Evolutionary conservation across 92 coral and sea anemone species (phyloP), one percentile per base, ranked within the genome.

Genomic region (Phenganax stokvisi): DNA sequence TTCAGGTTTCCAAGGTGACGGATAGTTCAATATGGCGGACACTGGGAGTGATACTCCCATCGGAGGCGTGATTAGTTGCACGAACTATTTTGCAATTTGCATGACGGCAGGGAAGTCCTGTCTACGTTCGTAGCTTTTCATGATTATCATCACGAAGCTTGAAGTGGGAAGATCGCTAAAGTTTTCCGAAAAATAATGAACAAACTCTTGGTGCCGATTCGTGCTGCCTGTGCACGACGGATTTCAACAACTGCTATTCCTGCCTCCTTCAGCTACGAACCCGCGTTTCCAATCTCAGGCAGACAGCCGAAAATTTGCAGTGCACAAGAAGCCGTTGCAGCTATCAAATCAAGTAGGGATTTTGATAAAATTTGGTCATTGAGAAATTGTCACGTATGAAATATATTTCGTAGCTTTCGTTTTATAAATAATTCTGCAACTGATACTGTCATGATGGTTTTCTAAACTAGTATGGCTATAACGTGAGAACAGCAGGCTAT

Each of bases 231-330:
- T 9, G 27, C 64, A 57, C 37, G 52, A 20, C 7, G 9, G 29
- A 56, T 75, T 75, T 56, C 80, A 20, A 75, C 80, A 3, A 52
- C 63, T 3, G 55, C 11, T 29, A 75, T 56, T 58, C 47, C 15
- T 56, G 11, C 64, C 60, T 75, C 29, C 64, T 75, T 55, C 52
- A 75, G 80, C 64, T 75, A 75, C 30, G 80, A 75, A 75, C 80
- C 80, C 8, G 80, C 16, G 31, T 75, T 75, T 75, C 80, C 80
- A 75, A 75, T 75, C 64, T 9, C 67, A 6, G 80, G 80, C 30
- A 75, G 80, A 57, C 80, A 75, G 1, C 80, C 80, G 51, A 75
- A 59, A 30, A 9, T 54, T 55, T 27, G 47, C 20, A 75, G 28
- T 3, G 80, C 80, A 6, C 80, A 75, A 55, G 80, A 75, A 56